Percentiles rank a stretch among this genome's conserved stretches.
These are phyloP conservation scores for Drosophila merina DNA, from an alignment of 2,888 invertebrate species.

Conservation along the genomic window DNA sequence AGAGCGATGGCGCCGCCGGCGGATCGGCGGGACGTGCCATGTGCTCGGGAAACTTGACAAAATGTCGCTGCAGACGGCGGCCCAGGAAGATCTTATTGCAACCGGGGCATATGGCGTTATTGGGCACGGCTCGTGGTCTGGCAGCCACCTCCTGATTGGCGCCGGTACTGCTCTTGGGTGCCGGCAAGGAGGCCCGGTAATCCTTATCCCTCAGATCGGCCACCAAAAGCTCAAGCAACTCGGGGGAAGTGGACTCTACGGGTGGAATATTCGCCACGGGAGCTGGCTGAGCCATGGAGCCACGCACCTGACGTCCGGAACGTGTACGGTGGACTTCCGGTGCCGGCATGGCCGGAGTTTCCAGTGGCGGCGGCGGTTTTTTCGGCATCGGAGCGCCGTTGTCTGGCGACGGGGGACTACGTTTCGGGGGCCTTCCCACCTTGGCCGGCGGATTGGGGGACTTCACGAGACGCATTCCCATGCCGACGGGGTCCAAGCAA, in stretches of 20 bases:
- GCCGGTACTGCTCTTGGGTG: conserved; percentile 1
- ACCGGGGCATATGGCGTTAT: conserved; percentile 79
- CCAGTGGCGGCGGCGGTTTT: background rate
- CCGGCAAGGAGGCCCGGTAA: conserved; percentile 48
- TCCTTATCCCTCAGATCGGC: conserved; percentile 72
- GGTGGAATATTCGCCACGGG: conserved; percentile 22
- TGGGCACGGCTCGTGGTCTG: conserved; percentile 63
- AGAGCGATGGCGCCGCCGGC: conserved; percentile 55
- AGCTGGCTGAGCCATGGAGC: conserved; percentile 35
- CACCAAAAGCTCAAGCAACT: conserved; percentile 66
- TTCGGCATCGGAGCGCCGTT: conserved; percentile 13
- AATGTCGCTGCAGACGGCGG: conserved; percentile 80
- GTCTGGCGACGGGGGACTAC: conserved; percentile 1
- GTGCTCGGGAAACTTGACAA: conserved; percentile 81
- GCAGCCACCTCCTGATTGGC: background rate
- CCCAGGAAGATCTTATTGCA: conserved; percentile 83
- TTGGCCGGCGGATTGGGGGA: conserved; percentile 29
- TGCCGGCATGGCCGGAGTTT: conserved; percentile 6
- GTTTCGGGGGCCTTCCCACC: conserved; percentile 67
- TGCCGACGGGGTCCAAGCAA: conserved; percentile 74
- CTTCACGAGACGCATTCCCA: conserved; percentile 60
- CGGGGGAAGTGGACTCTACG: conserved; percentile 42
- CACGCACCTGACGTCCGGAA: conserved; percentile 72
- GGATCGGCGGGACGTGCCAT: conserved; percentile 51
- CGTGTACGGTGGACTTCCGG: conserved; percentile 60